Percentiles rank a stretch among this genome's conserved stretches.
These are phyloP conservation scores for Hanleya hanleyi DNA, from an alignment of 2,888 invertebrate genomes.

Conservation along the genomic window DNA sequence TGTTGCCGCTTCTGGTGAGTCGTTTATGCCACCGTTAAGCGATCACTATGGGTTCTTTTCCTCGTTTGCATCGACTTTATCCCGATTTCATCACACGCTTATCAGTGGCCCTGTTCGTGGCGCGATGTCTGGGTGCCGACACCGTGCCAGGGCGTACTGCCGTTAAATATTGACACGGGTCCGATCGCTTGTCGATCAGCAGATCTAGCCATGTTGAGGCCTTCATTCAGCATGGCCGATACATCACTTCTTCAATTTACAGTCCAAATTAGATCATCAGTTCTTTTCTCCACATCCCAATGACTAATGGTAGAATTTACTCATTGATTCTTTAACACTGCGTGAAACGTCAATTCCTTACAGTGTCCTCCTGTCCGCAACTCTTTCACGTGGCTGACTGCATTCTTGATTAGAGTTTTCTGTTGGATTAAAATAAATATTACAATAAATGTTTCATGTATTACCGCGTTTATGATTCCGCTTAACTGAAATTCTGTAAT, in stretches of 20 bases:
- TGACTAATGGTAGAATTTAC: slow-evolving; percentile 10
- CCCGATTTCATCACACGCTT: slow-evolving; percentile 3
- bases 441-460: no score
- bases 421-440: no score
- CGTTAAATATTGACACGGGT: slow-evolving; percentile 1
- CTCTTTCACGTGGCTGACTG: no score
- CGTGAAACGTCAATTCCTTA: no score
- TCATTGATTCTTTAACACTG: not conserved
- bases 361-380: no score
- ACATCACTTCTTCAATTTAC: slow-evolving; percentile 4
- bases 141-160: not conserved
- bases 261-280: slow-evolving; percentile 13
- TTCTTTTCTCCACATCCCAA: not conserved
- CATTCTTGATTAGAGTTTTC: no score
- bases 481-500: no score
- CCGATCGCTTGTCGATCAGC: not conserved
- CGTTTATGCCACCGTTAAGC: slow-evolving; percentile 5
- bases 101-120: not conserved
- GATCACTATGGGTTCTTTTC: not conserved
- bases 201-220: not conserved
- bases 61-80: slow-evolving; percentile 1
- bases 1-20: not conserved
- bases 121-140: not conserved
- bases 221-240: not conserved
- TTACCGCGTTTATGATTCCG: no score